Evolutionary conservation across 2,113 vertebrate species (phyloP), one percentile per base, ranked within the genome.

Genomic region (Alethe diademata): DNA sequence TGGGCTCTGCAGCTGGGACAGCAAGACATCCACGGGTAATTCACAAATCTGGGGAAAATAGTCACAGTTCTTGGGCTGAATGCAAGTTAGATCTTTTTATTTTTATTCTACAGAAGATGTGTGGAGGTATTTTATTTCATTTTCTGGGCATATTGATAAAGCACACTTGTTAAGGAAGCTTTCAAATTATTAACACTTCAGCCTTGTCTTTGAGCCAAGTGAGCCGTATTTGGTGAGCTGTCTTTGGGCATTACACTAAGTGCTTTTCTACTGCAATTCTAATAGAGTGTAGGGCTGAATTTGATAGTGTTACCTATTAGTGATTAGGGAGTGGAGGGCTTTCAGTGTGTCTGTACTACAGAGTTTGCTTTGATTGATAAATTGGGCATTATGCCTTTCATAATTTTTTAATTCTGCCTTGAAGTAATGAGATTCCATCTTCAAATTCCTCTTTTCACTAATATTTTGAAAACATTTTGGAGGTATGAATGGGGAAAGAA

Each of bases 231-330:
- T 25, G 73, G 80, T 87, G 72, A 92, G 81, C 81, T 91, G 84
- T 82, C 87, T 73, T 19, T 73, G 81, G 87, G 15, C 80, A 85
- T 94, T 90, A 85, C 62, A 20, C 62, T 75, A 90, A 95, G 93
- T 94, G 86, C 91, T 95, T 81, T 87, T 62, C 84, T 82, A 16
- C 73, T 82, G 84, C 78, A 81, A 2, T 89, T 92, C 78, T 82
- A 47, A 62, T 78, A 28, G 86, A 89, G 73, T 38, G 51, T 67
- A 92, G 56, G 88, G n/a, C 79, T 92, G 95, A 70, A 81, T 94
- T 94, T 93, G 88, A 78, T 93, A 58, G 92, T 54, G 89, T 92
- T 90, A 61, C 66, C 80, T 82, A 9, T 78, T 82, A 69, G 66
- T 83, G 91, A 91, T 86, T 82, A 81, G 47, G 53, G 80, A 83